A percentile compares a stretch with the other conserved stretches of the same genome.
phyloP scores from a whole-genome alignment of 2,113 vertebrate genomes.

The Psephotus haematonotus region DNA sequence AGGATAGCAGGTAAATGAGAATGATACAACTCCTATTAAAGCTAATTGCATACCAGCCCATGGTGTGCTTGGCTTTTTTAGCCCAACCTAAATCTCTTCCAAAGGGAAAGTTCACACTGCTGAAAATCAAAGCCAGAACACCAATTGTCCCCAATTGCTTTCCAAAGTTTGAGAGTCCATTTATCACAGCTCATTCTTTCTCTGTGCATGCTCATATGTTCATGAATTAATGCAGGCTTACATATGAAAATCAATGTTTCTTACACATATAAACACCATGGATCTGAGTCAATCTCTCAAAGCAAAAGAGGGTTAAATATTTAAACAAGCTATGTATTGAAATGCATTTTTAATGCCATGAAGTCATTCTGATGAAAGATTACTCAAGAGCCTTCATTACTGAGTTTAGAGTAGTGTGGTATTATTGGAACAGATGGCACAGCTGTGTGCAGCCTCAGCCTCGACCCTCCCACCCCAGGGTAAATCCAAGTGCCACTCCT shows the following conservation, averaged over 20 bases:
- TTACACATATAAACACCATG: slow-evolving; percentile 74
- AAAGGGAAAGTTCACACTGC: not conserved
- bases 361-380: slow-evolving; percentile 84
- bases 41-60: not conserved
- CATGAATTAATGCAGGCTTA: slow-evolving; percentile 71
- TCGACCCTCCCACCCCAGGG: slow-evolving; percentile 44
- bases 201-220: slow-evolving; percentile 43
- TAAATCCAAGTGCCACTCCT: slow-evolving; percentile 75
- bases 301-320: slow-evolving; percentile 84
- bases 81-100: not conserved
- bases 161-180: slow-evolving; percentile 53
- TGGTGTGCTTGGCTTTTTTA: not conserved
- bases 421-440: slow-evolving; percentile 83
- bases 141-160: slow-evolving; percentile 31
- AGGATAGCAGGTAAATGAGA: not conserved
- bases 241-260: slow-evolving; percentile 79
- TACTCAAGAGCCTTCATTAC: slow-evolving; percentile 82
- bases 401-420: slow-evolving; percentile 80
- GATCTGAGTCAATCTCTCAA: slow-evolving; percentile 78
- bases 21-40: not conserved
- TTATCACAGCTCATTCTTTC: slow-evolving; percentile 51
- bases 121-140: slow-evolving; percentile 52
- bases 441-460: slow-evolving; percentile 74
- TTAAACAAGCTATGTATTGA: slow-evolving; percentile 83
- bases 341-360: slow-evolving; percentile 83